Evolutionary conservation across 1,140 invertebrate species (phyloP).

Genomic region (Heliconius nattereri): DNA sequence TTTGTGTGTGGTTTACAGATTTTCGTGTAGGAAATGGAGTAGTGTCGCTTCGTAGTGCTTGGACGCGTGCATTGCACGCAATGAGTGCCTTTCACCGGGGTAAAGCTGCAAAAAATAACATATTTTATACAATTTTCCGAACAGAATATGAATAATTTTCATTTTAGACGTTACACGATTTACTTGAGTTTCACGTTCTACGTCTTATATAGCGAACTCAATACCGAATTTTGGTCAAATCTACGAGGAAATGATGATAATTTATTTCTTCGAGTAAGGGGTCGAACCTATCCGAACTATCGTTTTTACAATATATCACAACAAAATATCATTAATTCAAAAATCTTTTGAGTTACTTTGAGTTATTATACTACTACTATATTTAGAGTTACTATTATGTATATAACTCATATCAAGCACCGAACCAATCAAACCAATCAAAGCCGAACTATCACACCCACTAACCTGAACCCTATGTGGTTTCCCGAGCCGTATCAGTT

Average conservation of each 20-base stretch:
- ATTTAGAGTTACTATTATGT: no score
- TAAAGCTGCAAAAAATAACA: conserved; percentile 87
- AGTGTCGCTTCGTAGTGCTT: conserved; percentile 98
- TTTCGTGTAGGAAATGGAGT: conserved; percentile 94
- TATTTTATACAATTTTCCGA: background rate
- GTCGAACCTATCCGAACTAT: no score
- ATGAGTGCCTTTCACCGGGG: conserved; percentile 96
- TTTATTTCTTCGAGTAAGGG: no score
- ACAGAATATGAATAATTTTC: no score
- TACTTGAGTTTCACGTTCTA: conserved; percentile 57
- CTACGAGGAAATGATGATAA: no score
- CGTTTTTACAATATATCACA: no score
- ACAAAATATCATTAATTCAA: no score
- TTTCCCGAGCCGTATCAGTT: conserved; percentile 95
- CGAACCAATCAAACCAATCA: background rate
- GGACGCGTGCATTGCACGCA: conserved; percentile 94
- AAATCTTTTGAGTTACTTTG: no score
- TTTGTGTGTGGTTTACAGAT: conserved; percentile 83
- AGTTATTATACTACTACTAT: no score
- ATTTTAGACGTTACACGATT: no score
- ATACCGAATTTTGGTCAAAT: no score
- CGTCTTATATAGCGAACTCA: conserved; percentile 71
- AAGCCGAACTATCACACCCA: background rate
- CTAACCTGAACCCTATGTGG: conserved; percentile 78
- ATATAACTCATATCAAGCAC: no score